Conservation (phyloP, 2,113 vertebrate species). For the Mixornis gularis region DNA sequence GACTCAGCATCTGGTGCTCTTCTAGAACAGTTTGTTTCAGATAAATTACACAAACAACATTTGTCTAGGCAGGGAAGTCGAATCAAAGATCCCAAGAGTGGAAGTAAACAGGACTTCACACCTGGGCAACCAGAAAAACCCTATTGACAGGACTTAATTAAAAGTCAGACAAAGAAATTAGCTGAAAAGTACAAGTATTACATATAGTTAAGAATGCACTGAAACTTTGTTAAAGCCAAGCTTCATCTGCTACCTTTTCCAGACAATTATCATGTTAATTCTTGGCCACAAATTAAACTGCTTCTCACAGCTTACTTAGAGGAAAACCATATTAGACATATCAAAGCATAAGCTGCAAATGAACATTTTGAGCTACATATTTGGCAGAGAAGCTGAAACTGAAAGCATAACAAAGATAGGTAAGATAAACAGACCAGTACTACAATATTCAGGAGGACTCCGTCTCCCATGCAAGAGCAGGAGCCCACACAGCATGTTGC, state of each 20-base stretch:
- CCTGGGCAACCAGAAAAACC: not conserved
- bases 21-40: not conserved
- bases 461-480: not conserved
- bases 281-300: not conserved
- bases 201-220: not conserved
- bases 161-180: not conserved
- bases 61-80: not conserved
- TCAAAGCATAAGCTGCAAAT: not conserved
- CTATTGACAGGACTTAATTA: not conserved
- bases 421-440: not conserved
- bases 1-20: not conserved
- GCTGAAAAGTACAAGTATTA: not conserved
- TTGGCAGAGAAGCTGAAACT: not conserved
- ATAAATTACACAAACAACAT: not conserved
- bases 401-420: not conserved
- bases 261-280: not conserved
- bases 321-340: not conserved
- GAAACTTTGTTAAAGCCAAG: not conserved
- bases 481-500: not conserved
- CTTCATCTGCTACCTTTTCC: not conserved
- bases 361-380: not conserved
- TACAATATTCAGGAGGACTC: not conserved
- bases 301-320: not conserved
- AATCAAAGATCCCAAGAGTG: not conserved
- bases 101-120: not conserved